Evolutionary conservation across 2,797 vertebrate species (phyloP).

Genomic region (Syncerus caffer): DNA sequence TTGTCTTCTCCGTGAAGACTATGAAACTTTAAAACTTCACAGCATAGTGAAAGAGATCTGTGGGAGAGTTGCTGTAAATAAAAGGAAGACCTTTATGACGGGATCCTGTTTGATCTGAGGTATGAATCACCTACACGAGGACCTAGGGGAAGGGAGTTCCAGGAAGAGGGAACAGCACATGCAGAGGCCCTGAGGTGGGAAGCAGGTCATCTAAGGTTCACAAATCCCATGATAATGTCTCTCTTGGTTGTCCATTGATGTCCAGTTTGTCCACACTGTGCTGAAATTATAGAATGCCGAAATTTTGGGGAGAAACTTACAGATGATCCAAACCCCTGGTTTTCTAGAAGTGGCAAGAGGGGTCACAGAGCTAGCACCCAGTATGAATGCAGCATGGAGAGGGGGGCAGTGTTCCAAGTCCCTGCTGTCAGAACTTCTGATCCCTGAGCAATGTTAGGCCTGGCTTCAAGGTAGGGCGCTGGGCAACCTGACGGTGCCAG

Average conservation of each 20-base stretch:
- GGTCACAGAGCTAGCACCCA: not conserved
- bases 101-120: not conserved
- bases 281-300: too few species aligned
- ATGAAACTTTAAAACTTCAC: not conserved
- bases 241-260: not conserved
- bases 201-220: not conserved
- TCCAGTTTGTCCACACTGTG: not conserved
- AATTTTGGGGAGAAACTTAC: not conserved
- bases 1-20: not conserved
- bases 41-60: not conserved
- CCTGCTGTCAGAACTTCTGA: not conserved
- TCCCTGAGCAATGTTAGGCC: not conserved
- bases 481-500: not conserved
- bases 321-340: not conserved
- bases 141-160: not conserved
- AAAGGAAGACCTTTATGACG: not conserved
- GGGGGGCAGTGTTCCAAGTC: not conserved
- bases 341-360: not conserved
- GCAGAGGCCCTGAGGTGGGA: not conserved
- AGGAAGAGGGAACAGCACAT: not conserved
- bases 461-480: not conserved
- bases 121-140: not conserved
- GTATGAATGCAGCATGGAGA: not conserved
- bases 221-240: accelerated
- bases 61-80: not conserved